Conservation (phyloP, 2,113 vertebrate species). For the Donacobius atricapilla region DNA sequence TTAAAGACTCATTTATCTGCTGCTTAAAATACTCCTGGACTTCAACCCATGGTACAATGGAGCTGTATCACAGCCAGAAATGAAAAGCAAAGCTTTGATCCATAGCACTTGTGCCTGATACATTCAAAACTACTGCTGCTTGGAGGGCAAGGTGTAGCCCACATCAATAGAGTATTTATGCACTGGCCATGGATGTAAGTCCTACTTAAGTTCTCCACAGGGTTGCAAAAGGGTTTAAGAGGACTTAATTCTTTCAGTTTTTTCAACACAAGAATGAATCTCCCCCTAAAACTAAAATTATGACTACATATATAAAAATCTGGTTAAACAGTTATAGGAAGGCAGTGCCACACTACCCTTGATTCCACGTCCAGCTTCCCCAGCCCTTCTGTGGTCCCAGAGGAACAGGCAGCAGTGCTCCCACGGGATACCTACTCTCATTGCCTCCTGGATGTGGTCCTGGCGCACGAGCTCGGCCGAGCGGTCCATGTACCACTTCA, state of each 20-base stretch:
- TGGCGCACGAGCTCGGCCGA: constrained; percentile 92
- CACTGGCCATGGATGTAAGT: background rate
- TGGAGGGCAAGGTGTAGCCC: background rate
- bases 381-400: background rate
- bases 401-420: background rate
- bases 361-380: background rate
- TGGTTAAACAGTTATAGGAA: background rate
- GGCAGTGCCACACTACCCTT: background rate
- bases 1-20: background rate
- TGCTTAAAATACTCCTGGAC: background rate
- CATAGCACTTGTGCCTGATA: background rate
- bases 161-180: background rate
- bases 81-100: background rate
- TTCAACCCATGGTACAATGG: background rate
- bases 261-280: background rate
- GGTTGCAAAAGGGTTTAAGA: background rate
- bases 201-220: background rate
- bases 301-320: too few species aligned
- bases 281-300: background rate
- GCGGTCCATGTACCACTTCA: constrained; percentile 99
- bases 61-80: background rate
- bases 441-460: constrained; percentile 97
- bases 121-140: background rate
- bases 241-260: background rate
- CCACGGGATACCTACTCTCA: constrained; percentile 79